phyloP scores from a whole-genome alignment of 2,797 vertebrate genomes.

The Phrynocephalus forsythii region DNA sequence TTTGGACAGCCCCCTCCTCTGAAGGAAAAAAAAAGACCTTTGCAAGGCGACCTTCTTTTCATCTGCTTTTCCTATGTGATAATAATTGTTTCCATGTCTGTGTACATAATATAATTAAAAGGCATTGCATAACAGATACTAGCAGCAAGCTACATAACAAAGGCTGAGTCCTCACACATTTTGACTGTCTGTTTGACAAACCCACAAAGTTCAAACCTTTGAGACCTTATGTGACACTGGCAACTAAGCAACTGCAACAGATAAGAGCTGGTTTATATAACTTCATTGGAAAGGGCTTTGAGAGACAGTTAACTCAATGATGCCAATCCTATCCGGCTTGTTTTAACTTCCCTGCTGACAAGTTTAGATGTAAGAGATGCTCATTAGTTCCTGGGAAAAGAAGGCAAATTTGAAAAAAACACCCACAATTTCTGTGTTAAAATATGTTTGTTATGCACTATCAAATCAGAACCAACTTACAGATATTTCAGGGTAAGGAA shows the following conservation, averaged over 20 bases:
- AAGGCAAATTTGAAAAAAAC: too few relatives aligned
- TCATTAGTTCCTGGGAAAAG: neutral
- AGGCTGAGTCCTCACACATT: constrained; percentile 67
- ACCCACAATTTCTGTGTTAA: neutral
- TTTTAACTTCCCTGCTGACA: constrained; percentile 37
- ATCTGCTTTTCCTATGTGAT: constrained; percentile 59
- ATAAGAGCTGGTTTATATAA: constrained; percentile 64
- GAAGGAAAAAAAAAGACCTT: constrained; percentile 58
- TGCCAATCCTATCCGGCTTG: neutral
- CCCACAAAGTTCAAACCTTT: constrained; percentile 70
- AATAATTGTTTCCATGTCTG: constrained; percentile 58
- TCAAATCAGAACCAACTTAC: too few relatives aligned
- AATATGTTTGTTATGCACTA: neutral
- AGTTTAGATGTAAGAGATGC: constrained; percentile 37
- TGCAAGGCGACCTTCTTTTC: constrained; percentile 71
- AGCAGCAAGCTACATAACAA: constrained; percentile 71
- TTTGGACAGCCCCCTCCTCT: constrained; percentile 58
- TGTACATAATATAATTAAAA: constrained; percentile 42
- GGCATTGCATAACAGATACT: constrained; percentile 66
- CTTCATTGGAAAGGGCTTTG: constrained; percentile 69
- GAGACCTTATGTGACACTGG: constrained; percentile 60
- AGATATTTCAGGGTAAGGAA: too few relatives aligned
- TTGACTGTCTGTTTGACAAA: constrained; percentile 75
- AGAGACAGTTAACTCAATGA: constrained; percentile 64
- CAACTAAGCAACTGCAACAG: constrained; percentile 75